Base-by-base conservation (phyloP, 2,888 invertebrate genomes). In the Seira musarum region DNA sequence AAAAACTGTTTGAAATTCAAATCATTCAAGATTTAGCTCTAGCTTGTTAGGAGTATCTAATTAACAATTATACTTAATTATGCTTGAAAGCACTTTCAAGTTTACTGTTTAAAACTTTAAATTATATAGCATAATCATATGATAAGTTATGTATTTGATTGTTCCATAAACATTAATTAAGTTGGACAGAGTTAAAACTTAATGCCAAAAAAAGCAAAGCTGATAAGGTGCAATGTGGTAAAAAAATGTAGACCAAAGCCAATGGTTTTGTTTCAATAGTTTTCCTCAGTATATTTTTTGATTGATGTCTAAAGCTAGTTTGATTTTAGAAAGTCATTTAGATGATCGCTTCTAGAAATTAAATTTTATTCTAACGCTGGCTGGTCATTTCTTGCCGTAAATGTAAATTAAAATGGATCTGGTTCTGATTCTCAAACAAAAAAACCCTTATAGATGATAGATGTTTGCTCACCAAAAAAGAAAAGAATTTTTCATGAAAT, bases 191-290 rank as follows among this genome's bases (percentile, higher is more conserved):
- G n/a, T 5, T 40, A 40, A 40, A 13, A 13, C 13, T 40, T 40
- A 40, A 40, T 8, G 30, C 17, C 15, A 67, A n/a, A n/a, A n/a
- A n/a, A 64, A 64, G 64, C n/a, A 60, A 67, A 57, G 74, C 74
- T 66, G 67, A 74, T 74, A 65, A 66, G 74, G 75, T 75, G 67
- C 67, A 75, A 75, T 75, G 75, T 61, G 53, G 73, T 65, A 73
- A 53, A 35, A n/a, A n/a, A 61, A 25, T 24, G 61, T 67, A 67
- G 75, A 75, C 75, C 75, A 75, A 75, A 75, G 25, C 53, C 35
- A 74, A 15, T 25, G 6, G 22, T n/a, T 30, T 67, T 49, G 17
- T 67, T 22, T 21, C 40, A n/a, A n/a, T 40, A 40, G 40, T 40
- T 40, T 40, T 40, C 13, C 40, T 40, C 40, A 13, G 5, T 13